Base-by-base conservation (phyloP, 2,888 invertebrate genomes). In the Nemurella pictetii region DNA sequence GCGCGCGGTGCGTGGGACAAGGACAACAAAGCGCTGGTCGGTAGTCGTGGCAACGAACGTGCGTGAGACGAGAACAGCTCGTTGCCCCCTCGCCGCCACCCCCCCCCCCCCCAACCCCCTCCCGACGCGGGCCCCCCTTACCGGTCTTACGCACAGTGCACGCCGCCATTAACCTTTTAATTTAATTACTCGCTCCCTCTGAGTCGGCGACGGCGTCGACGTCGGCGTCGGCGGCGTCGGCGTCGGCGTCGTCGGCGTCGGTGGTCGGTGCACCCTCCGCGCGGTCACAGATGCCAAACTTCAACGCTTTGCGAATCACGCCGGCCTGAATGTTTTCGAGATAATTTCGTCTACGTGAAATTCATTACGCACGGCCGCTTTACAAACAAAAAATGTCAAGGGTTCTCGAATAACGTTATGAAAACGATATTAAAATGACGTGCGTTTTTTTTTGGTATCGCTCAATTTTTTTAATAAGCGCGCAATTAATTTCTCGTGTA, bases 81-180 rank as follows among this genome's bases (percentile, higher is more conserved):
- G 25, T 73, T 25, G n/a, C n/a, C n/a, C n/a, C n/a, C n/a, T n/a
- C n/a, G n/a, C n/a, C n/a, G n/a, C n/a, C n/a, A n/a, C n/a, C n/a
- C n/a, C 55, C 55, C 12, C 55, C 5, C 20, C 12, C 5, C 2
- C 5, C 55, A 12, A 20, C 5, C 20, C 9, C 12, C 55, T 20
- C 55, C 55, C 32, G 32, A n/a, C n/a, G n/a, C n/a, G n/a, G n/a
- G n/a, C 73, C 12, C 80, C 25, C 36, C 29, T 36, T 25, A 15
- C 72, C 80, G 82, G 36, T 86, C 82, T 83, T 80, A 83, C 84
- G n/a, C 73, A 82, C 81, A 80, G 83, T 80, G 85, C 85, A 86
- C 85, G 73, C 83, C 78, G 55, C 86, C 83, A 86, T 86, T 86
- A 86, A 86, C 86, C 86, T 86, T 86, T 85, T 86, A 86, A 86